A percentile compares a stretch with the other conserved stretches of the same genome.
phyloP scores from a whole-genome alignment of 2,888 invertebrate species.

The Chymomyza amoena region DNA sequence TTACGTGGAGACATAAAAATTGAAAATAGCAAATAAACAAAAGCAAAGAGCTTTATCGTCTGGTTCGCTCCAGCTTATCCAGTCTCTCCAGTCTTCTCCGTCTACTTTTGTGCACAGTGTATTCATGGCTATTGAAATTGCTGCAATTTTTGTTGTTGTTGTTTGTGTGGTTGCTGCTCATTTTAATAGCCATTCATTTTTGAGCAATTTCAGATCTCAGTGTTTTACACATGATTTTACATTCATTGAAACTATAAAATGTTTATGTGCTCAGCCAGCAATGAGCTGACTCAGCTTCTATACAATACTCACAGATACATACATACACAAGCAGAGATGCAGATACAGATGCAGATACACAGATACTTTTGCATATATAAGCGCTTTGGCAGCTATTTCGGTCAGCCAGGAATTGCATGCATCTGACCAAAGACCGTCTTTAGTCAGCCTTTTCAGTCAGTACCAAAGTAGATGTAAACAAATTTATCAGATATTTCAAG shows the following conservation, averaged over 20 bases:
- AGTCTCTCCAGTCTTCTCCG: conserved; percentile 5
- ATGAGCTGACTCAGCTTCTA: background rate
- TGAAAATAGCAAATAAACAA: conserved; percentile 32
- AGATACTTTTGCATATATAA: background rate
- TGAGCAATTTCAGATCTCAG: conserved; percentile 23
- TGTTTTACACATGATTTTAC: conserved; percentile 46
- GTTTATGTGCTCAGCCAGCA: conserved; percentile 41
- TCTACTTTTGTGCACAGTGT: conserved; percentile 9
- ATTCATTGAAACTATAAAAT: conserved; percentile 65
- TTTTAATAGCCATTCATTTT: conserved; percentile 34
- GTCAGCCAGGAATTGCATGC: background rate
- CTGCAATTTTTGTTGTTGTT: background rate
- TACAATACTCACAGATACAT: background rate
- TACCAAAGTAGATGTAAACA: background rate
- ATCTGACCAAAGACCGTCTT: background rate
- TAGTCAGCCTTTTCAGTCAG: background rate
- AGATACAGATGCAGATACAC: background rate
- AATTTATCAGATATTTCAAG: background rate
- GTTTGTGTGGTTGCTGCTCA: background rate
- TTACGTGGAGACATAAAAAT: conserved; percentile 25
- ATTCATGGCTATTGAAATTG: conserved; percentile 7
- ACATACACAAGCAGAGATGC: background rate
- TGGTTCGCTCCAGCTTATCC: no score
- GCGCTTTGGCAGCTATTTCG: background rate
- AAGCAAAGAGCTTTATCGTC: conserved; percentile 35